Evolutionary conservation across 2,888 invertebrate species (phyloP).

Genomic region (Conus canariensis): DNA sequence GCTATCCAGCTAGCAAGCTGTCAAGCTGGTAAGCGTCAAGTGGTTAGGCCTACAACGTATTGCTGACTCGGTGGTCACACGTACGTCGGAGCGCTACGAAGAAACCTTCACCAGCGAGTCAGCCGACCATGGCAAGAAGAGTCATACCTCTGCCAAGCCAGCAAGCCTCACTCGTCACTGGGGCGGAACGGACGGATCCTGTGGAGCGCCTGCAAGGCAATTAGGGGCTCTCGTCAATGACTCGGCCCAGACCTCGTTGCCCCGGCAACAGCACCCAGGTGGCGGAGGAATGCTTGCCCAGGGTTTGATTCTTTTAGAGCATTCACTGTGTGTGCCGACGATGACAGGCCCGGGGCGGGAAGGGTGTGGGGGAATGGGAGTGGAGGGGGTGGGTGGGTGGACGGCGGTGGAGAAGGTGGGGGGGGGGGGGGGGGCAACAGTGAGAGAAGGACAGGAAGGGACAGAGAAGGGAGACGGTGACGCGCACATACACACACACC

Average conservation of each 20-base stretch:
- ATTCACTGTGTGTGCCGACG: not conserved
- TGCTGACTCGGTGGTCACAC: too few species aligned
- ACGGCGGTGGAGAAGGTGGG: not conserved
- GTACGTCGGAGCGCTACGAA: too few species aligned
- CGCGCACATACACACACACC: not conserved
- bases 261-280: not conserved
- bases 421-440: not conserved
- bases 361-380: not conserved
- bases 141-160: not conserved
- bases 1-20: too few species aligned
- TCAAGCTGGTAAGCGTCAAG: too few species aligned
- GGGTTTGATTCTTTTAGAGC: slow-evolving; percentile 10
- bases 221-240: not conserved
- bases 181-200: not conserved
- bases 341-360: not conserved
- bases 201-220: not conserved
- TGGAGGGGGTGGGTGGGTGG: not conserved
- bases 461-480: not conserved
- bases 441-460: not conserved
- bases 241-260: not conserved
- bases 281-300: not conserved
- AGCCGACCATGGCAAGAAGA: not conserved
- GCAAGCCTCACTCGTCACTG: not conserved
- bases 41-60: too few species aligned
- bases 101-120: too few species aligned